Conservation (phyloP, 2,113 vertebrate genomes). For the Colius striatus region DNA sequence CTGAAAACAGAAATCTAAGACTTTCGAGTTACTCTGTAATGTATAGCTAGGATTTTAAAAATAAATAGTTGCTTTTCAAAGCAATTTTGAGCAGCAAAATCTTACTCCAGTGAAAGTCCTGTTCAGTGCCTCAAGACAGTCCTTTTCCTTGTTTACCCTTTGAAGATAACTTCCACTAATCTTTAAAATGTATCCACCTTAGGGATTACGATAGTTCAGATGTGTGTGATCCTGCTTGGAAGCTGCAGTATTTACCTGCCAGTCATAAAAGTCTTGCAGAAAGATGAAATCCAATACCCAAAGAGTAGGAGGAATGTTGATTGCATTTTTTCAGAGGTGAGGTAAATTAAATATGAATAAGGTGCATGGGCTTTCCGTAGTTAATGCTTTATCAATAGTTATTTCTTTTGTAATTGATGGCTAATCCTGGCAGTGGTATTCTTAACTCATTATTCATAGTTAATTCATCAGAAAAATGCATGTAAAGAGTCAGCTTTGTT, state of each 20-base stretch:
- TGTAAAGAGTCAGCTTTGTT: background rate
- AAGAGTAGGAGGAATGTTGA: constrained; percentile 52
- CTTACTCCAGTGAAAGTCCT: background rate
- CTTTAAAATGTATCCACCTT: constrained; percentile 26
- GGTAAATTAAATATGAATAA: constrained; percentile 37
- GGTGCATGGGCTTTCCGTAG: background rate
- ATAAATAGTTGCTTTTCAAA: background rate
- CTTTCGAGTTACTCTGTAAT: background rate
- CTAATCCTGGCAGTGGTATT: background rate
- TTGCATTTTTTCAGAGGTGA: constrained; percentile 38
- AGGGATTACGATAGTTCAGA: constrained; percentile 30
- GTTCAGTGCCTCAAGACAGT: background rate
- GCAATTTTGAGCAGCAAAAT: background rate
- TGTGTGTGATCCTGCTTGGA: background rate
- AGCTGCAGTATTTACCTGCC: constrained; percentile 35
- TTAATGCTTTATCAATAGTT: background rate
- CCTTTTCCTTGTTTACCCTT: background rate
- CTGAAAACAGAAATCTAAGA: background rate
- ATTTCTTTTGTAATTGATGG: background rate
- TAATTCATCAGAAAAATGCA: background rate
- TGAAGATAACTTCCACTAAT: constrained; percentile 15
- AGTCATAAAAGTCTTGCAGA: background rate
- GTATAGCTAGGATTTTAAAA: background rate
- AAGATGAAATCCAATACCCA: constrained; percentile 52
- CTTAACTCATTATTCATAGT: background rate